Evolutionary conservation across 2,888 invertebrate genomes (phyloP).

Genomic region (Conchocele bisecta): DNA sequence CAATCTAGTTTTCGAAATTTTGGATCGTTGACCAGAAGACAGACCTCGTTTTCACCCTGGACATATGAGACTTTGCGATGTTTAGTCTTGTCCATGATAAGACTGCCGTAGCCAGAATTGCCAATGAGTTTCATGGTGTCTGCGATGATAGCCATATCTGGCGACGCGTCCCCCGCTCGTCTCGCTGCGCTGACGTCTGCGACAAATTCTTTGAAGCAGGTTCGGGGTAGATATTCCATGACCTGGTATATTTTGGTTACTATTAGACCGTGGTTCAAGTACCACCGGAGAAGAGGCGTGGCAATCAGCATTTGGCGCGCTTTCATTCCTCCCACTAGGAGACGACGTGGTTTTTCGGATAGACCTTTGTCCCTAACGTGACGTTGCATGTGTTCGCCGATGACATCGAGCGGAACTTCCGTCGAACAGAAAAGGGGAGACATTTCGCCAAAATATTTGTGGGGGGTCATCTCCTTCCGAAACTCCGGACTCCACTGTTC

Average conservation of each 20-base stretch:
- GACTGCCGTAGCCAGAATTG: background rate
- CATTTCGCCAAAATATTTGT: slow-evolving; percentile 31
- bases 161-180: slow-evolving; percentile 6
- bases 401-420: background rate
- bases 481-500: background rate
- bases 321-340: background rate
- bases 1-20: background rate
- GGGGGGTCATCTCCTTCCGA: slow-evolving; percentile 5
- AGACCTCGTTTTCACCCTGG: background rate
- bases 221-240: slow-evolving; percentile 4
- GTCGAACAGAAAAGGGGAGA: slow-evolving; percentile 23
- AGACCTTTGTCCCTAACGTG: too few relatives aligned
- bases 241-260: slow-evolving; percentile 13
- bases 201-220: slow-evolving; percentile 10
- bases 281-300: slow-evolving; percentile 17
- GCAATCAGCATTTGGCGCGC: background rate
- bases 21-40: background rate
- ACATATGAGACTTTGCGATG: background rate
- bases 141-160: background rate
- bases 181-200: slow-evolving; percentile 1
- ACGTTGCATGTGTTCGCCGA: background rate
- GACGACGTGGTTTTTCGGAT: background rate
- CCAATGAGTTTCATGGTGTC: background rate
- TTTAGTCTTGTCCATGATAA: background rate
- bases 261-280: slow-evolving; percentile 17